Base-by-base conservation (phyloP, 2,113 vertebrate genomes). In the Nanorana parkeri region DNA sequence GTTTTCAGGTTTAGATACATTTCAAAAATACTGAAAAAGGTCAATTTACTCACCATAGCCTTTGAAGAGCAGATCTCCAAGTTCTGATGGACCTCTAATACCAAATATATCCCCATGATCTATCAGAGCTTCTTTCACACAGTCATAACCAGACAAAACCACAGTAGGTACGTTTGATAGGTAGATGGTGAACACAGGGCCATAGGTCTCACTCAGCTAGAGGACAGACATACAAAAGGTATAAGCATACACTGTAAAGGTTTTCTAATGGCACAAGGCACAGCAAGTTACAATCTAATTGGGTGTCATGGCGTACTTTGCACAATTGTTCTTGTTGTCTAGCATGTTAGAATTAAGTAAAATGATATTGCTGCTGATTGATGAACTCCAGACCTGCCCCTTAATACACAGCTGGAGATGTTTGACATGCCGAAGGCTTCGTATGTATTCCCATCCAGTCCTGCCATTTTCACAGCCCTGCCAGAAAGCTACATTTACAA, bases 171-270 rank as follows among this genome's bases (percentile, higher is more conserved):
- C 68, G 0, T n/a, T 7, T 0, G 87, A 85, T 66, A 91, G 68
- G 78, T 89, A 84, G 26, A 91, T 23, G 0, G 85, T 90, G 78
- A 88, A 89, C 24, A 91, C 85, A 1, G 90, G 85, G 4, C 90
- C 88, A 0, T 90, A 90, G 41, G 76, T 83, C 19, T 87, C 64
- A 69, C 17, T 84, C 19, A 89, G 8, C 89, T 91, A 83, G 6
- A 56, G 68, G 23, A 20, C 3, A 51, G 3, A 56, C 16, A 71
- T 47, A 47, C n/a, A 41, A 51, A 4, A 13, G 67, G 19, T 36
- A 10, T 41, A 69, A 17, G 17, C 5, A 68, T 11, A 65, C 63
- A 21, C 0, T 47, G 11, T 4, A 2, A 47, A 47, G 28, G 5
- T 11, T 10, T 47, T 36, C 29, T 0, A 32, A 19, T 19, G 17